Evolutionary conservation across 2,113 vertebrate species (phyloP).

Genomic region (Scolopax mira): DNA sequence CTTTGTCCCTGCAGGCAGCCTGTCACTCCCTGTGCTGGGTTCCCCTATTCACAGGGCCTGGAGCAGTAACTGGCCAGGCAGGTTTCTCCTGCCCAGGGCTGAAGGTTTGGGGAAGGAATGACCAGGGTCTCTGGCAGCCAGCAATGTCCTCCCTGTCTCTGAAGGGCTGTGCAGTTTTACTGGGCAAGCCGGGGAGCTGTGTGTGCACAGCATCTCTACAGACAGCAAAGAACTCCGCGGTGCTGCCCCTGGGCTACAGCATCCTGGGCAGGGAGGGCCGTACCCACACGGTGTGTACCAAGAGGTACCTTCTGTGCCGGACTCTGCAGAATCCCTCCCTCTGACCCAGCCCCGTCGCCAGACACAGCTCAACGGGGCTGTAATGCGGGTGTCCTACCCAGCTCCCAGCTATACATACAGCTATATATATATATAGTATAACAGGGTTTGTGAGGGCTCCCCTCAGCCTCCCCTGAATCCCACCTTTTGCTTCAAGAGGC

Average conservation of each 20-base stretch:
- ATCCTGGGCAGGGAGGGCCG: accelerated
- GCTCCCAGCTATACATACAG: too few species aligned
- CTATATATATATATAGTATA: too few species aligned
- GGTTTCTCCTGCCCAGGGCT: constrained; percentile 15
- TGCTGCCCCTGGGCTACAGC: background rate
- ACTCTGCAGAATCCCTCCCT: background rate
- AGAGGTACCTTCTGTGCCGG: accelerated
- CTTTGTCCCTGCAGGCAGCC: background rate
- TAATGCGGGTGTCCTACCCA: background rate
- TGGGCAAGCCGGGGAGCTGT: background rate
- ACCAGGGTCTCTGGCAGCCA: background rate
- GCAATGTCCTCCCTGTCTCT: background rate
- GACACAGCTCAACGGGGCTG: background rate
- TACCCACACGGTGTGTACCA: accelerated
- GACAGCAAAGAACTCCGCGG: background rate
- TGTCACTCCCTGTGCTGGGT: background rate
- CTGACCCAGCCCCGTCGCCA: background rate
- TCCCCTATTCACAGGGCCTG: background rate
- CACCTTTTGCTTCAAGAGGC: background rate
- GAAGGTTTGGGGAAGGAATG: background rate
- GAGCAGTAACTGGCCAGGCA: constrained; percentile 20
- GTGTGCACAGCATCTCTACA: background rate
- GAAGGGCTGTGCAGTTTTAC: background rate
- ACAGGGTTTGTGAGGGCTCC: background rate
- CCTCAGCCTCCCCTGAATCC: background rate